Conservation (phyloP, 2,113 vertebrate genomes). For the Bolborhynchus lineola region DNA sequence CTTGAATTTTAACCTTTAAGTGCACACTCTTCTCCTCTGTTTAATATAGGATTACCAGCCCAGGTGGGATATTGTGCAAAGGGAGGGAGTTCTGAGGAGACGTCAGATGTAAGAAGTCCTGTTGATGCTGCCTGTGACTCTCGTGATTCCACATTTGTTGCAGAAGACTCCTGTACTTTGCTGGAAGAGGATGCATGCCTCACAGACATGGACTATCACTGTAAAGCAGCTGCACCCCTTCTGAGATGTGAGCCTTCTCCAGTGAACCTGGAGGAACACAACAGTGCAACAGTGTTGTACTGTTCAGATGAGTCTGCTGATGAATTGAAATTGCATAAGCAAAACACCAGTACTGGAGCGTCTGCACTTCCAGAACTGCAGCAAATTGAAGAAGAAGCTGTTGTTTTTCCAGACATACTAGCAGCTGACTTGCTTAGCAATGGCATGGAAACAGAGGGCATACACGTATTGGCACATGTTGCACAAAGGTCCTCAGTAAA, state of each 20-base stretch:
- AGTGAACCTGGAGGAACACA: neutral
- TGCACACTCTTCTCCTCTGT: neutral
- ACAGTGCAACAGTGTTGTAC: neutral
- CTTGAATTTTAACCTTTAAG: neutral
- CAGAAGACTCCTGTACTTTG: neutral
- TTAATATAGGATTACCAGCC: conserved; percentile 36
- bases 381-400: neutral
- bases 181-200: neutral
- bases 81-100: neutral
- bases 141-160: neutral
- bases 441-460: neutral
- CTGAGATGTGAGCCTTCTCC: neutral
- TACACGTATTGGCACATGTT: neutral
- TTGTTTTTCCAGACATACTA: neutral
- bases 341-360: neutral
- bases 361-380: neutral
- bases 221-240: neutral
- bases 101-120: neutral
- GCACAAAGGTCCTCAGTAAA: neutral
- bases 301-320: neutral
- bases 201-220: neutral
- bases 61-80: neutral
- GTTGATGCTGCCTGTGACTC: neutral
- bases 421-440: neutral
- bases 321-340: neutral